Evolutionary conservation across 2,888 invertebrate genomes (phyloP).

Genomic region (Philopedon plagiatum): DNA sequence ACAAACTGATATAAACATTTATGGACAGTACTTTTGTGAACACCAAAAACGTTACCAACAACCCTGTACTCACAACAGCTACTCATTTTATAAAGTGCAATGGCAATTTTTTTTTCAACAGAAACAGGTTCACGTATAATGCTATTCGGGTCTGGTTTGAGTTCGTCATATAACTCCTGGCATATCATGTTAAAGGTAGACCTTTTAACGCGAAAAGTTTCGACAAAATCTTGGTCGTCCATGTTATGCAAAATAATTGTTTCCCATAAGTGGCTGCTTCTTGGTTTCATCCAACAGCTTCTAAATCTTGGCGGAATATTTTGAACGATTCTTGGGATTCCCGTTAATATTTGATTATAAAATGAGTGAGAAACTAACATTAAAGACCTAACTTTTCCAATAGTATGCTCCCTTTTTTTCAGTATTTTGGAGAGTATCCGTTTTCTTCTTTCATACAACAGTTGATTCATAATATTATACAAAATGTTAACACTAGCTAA

Average conservation of each 20-base stretch:
- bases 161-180: neutral
- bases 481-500: too few species aligned
- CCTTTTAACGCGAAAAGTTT: constrained; percentile 3
- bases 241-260: too few species aligned
- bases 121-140: neutral
- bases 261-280: too few species aligned
- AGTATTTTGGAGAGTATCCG: neutral
- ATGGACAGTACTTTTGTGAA: constrained; percentile 2
- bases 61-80: neutral
- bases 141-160: too few species aligned
- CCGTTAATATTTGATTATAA: neutral
- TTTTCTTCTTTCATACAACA: neutral
- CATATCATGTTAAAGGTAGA: constrained; percentile 5
- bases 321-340: neutral
- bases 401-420: too few species aligned
- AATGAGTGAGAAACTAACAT: too few species aligned
- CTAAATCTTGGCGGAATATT: too few species aligned
- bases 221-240: neutral
- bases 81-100: neutral
- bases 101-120: neutral
- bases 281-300: too few species aligned
- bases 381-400: too few species aligned
- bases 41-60: neutral
- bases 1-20: neutral
- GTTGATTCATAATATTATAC: neutral